Conservation (phyloP, 2,113 vertebrate species). For the Salvelinus alpinus region DNA sequence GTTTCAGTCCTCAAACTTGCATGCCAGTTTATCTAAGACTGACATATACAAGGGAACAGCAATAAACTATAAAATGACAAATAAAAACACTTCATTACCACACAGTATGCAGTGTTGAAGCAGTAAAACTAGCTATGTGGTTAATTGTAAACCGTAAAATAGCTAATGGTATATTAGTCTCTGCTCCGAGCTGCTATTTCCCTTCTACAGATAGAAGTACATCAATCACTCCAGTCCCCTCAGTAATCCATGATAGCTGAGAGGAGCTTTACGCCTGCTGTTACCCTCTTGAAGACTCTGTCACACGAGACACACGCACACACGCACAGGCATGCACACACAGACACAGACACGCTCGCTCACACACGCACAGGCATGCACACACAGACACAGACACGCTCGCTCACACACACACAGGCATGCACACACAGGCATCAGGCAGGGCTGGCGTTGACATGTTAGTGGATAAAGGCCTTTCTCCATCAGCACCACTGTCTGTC, state of each 20-base stretch:
- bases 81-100: constrained; percentile 66
- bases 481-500: constrained; percentile 35
- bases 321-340: too few species aligned
- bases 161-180: constrained; percentile 66
- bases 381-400: neutral
- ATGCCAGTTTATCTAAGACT: neutral
- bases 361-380: too few species aligned
- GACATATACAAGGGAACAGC: constrained; percentile 3
- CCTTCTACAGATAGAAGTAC: constrained; percentile 44
- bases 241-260: constrained; percentile 58
- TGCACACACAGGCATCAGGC: constrained; percentile 18
- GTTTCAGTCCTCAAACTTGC: constrained; percentile 1
- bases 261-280: constrained; percentile 34
- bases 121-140: constrained; percentile 59
- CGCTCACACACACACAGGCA: too few species aligned
- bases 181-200: constrained; percentile 52
- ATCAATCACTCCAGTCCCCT: constrained; percentile 66
- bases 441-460: constrained; percentile 53
- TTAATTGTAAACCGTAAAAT: constrained; percentile 66
- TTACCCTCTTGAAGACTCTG: constrained; percentile 14
- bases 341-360: constrained; percentile 12
- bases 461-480: constrained; percentile 57
- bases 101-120: constrained; percentile 44
- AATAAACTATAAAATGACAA: constrained; percentile 46
- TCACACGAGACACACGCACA: constrained; percentile 2